Base-by-base conservation (phyloP, 2,113 vertebrate genomes). In the Pampusana beccarii region DNA sequence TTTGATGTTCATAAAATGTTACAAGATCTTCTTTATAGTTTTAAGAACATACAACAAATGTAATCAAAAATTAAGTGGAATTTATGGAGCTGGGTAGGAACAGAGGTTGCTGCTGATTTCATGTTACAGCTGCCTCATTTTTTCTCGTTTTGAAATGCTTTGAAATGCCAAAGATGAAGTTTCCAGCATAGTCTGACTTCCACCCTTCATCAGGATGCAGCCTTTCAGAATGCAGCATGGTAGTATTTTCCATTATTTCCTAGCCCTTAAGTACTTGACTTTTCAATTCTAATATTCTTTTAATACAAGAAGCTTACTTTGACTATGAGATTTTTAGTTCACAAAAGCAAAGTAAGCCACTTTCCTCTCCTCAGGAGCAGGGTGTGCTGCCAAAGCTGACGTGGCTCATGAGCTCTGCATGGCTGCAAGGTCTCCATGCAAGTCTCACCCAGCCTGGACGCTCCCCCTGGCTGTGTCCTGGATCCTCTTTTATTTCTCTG, bases 1-100 rank as follows among this genome's bases (percentile, higher is more conserved):
- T 74, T 67, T 80, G 46, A 84, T 84, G 53, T 88, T 93, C 88
- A 74, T 88, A 86, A 97, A 94, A 74, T 71, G 42, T 90, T 86
- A 74, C 31, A 48, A 80, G 51, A 84, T 64, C 79, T 57, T 72
- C 44, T 86, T 93, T 65, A 75, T 7, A 57, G 42, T 67, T 95
- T 95, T 56, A 88, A 81, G 56, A 93, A 86, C 17, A 31, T 38
- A 44, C 8, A 71, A 58, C 42, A 83, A 73, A 78, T 46, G 13
- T 48, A 71, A 78, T 64, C 9, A 81, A 80, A 93, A 83, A 25
- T 24, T 60, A 51, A 73, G 21, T 67, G 56, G 51, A 94, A 74
- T 60, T 93, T 86, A 60, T 21, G 33, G 75, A 93, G 26, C 33
- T 86, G 53, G 42, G 10, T 60, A 78, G 38, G 14, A 83, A 65